Percentiles rank a stretch among this genome's conserved stretches.
Evolutionary conservation across 2,797 vertebrate species (phyloP).

Genomic region (Falco concolor): DNA sequence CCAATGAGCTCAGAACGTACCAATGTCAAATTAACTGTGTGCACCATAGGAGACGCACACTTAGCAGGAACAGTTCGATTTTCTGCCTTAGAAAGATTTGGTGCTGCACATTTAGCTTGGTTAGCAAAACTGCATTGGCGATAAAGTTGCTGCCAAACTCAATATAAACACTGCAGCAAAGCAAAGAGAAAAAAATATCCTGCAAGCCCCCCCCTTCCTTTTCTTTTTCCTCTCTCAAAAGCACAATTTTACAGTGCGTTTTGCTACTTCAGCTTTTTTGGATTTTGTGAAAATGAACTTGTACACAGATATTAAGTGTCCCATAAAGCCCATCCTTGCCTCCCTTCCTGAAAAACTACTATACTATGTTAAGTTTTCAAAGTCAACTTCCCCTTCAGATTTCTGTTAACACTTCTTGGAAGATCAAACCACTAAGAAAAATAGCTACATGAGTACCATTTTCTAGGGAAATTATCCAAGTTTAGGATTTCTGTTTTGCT

Average conservation of each 20-base stretch:
- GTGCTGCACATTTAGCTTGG: constrained; percentile 41
- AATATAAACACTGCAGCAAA: constrained; percentile 27
- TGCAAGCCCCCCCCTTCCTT: accelerated
- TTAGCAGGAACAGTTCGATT: constrained; percentile 36
- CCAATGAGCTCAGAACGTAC: constrained; percentile 7
- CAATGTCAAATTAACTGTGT: constrained; percentile 33
- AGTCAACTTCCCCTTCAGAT: constrained; percentile 6
- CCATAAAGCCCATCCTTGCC: not conserved
- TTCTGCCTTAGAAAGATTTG: constrained; percentile 61
- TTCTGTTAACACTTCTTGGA: not conserved
- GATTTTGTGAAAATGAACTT: constrained; percentile 5
- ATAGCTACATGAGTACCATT: not conserved
- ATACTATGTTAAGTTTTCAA: not conserved
- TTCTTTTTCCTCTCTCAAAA: not conserved
- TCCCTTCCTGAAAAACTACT: not conserved
- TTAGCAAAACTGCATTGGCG: constrained; percentile 25
- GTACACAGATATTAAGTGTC: not conserved
- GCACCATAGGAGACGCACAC: not conserved
- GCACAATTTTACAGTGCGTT: not conserved
- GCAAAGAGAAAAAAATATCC: not conserved
- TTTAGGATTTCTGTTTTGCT: not conserved
- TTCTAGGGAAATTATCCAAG: not conserved
- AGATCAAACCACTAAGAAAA: not conserved
- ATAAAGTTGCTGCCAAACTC: constrained; percentile 46
- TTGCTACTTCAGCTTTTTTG: constrained; percentile 16